phyloP scores from a whole-genome alignment of 2,113 vertebrate genomes.

The Gadus chalcogrammus region DNA sequence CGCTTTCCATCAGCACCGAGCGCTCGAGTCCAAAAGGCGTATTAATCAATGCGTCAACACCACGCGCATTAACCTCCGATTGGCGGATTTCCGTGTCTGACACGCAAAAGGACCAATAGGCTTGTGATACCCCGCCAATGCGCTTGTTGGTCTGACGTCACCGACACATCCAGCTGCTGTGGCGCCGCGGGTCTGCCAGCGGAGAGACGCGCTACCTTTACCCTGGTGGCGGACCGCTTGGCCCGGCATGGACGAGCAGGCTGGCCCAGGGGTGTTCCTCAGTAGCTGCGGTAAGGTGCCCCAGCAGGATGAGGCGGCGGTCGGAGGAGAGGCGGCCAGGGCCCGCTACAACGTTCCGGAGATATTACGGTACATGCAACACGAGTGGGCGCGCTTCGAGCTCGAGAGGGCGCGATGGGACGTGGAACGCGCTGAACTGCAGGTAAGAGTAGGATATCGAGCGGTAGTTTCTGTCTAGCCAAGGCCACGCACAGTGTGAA shows the following conservation, averaged over 20 bases:
- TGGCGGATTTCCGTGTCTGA: constrained; percentile 14
- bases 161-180: constrained; percentile 40
- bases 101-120: constrained; percentile 31
- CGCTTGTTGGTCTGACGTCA: constrained; percentile 16
- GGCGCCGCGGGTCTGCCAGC: neutral
- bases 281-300: constrained; percentile 74
- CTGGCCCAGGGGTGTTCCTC: constrained; percentile 90
- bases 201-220: neutral
- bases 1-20: no score
- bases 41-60: constrained; percentile 1
- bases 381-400: constrained; percentile 95
- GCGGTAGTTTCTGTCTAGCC: neutral
- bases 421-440: constrained; percentile 88
- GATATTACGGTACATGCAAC: constrained; percentile 93
- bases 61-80: constrained; percentile 13
- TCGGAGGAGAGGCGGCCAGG: constrained; percentile 72
- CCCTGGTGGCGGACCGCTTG: neutral
- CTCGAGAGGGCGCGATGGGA: constrained; percentile 91
- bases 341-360: constrained; percentile 92
- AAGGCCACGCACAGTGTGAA: neutral
- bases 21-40: no score
- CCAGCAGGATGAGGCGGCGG: constrained; percentile 66
- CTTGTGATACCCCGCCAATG: neutral
- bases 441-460: constrained; percentile 70
- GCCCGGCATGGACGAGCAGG: constrained; percentile 89